Conservation (phyloP, 2,113 vertebrate genomes). For the Ochotona princeps region DNA sequence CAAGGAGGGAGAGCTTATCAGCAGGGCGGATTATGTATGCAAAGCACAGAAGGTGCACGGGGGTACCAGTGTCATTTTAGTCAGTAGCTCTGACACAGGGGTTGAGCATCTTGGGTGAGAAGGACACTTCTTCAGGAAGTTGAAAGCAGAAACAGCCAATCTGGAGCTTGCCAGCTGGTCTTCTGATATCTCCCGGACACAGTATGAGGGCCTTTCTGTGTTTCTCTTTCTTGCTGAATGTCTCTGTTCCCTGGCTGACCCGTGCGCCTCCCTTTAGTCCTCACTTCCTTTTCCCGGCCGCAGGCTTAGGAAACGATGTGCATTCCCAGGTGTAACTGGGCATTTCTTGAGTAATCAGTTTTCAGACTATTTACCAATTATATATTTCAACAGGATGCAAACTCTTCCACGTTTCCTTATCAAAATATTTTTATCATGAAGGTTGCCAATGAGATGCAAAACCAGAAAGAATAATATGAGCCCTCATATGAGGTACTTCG, state of each 20-base stretch:
- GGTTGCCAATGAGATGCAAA: background rate
- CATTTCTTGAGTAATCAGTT: background rate
- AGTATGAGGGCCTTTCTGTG: accelerated
- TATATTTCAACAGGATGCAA: background rate
- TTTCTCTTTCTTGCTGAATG: background rate
- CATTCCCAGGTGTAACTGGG: background rate
- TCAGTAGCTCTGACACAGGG: background rate
- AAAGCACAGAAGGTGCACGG: background rate
- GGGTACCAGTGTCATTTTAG: background rate
- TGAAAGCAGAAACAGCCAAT: background rate
- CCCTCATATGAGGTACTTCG: background rate
- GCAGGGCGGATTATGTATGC: background rate
- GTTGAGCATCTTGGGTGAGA: background rate
- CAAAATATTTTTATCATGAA: constrained; percentile 1
- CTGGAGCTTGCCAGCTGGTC: background rate
- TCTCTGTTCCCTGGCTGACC: accelerated
- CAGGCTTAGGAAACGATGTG: background rate
- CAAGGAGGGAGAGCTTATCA: background rate
- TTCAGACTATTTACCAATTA: background rate
- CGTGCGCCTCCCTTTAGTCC: background rate
- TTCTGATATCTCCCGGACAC: background rate
- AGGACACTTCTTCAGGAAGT: background rate
- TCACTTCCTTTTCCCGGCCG: background rate
- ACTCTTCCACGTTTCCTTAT: background rate
- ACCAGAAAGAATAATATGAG: background rate